Percentiles rank a stretch among this genome's conserved stretches.
Evolutionary conservation across 2,888 invertebrate genomes (phyloP).

Genomic region (Heliconius cydno): DNA sequence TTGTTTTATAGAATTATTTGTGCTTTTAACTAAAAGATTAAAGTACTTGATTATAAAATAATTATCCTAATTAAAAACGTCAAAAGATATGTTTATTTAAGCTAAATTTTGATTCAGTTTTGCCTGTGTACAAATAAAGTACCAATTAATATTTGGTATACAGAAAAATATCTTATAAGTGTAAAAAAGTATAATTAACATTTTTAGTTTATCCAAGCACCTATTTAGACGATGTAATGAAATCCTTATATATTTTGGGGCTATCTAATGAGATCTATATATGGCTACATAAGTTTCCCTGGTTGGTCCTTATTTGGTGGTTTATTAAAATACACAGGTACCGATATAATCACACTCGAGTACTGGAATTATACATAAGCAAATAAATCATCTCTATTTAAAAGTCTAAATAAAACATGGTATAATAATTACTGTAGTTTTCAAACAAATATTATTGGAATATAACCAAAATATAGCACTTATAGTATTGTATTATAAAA

Average conservation of each 20-base stretch:
- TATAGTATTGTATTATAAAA: too few relatives aligned
- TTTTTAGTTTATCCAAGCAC: too few relatives aligned
- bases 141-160: too few relatives aligned
- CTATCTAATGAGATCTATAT: neutral
- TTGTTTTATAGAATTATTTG: neutral
- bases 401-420: neutral
- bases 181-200: too few relatives aligned
- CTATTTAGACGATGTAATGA: too few relatives aligned
- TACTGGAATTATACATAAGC: neutral
- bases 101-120: neutral
- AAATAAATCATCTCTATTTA: neutral
- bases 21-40: neutral
- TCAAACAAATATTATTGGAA: too few relatives aligned
- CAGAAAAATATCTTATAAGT: too few relatives aligned
- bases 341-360: neutral
- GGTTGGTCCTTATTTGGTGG: constrained; percentile 13
- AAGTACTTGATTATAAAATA: neutral
- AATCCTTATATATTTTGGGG: neutral
- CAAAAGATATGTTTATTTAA: neutral
- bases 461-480: too few relatives aligned
- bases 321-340: neutral
- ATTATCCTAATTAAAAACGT: constrained; percentile 1
- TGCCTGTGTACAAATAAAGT: too few relatives aligned
- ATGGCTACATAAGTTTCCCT: neutral
- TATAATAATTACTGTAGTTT: too few relatives aligned